Conservation (phyloP, 2,888 invertebrate genomes). For the Drosophila fulvimacula region DNA sequence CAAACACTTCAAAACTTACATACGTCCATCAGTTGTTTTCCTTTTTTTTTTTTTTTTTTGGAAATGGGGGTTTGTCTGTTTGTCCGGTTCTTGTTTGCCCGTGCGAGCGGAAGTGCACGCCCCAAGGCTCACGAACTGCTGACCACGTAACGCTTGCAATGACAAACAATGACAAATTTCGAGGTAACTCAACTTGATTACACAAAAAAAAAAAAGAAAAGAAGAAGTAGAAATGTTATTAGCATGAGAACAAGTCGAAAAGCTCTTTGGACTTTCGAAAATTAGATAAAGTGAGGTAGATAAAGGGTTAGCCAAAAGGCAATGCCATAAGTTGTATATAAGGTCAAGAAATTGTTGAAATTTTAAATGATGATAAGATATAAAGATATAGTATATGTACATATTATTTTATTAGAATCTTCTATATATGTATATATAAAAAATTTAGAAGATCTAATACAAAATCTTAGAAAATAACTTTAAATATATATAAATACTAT, state of each 20-base stretch:
- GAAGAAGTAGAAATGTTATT: background rate
- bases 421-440: no score
- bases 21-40: background rate
- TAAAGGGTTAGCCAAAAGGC: background rate
- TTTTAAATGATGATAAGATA: background rate
- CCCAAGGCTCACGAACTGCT: background rate
- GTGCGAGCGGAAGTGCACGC: constrained; percentile 3
- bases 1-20: constrained; percentile 34
- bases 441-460: no score
- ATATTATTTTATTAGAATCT: no score
- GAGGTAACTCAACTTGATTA: background rate
- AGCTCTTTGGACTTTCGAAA: background rate
- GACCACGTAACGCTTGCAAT: constrained; percentile 11
- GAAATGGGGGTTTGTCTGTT: constrained; percentile 51
- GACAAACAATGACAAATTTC: constrained; percentile 8
- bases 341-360: background rate
- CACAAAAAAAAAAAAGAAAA: background rate
- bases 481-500: no score
- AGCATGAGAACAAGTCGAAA: background rate
- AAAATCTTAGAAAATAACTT: no score
- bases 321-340: background rate
- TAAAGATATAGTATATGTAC: no score
- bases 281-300: background rate
- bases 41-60: background rate
- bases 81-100: constrained; percentile 6